Base-by-base conservation (phyloP, 35 echinoderm and acorn worm species). In the Amphiura filiformis region DNA sequence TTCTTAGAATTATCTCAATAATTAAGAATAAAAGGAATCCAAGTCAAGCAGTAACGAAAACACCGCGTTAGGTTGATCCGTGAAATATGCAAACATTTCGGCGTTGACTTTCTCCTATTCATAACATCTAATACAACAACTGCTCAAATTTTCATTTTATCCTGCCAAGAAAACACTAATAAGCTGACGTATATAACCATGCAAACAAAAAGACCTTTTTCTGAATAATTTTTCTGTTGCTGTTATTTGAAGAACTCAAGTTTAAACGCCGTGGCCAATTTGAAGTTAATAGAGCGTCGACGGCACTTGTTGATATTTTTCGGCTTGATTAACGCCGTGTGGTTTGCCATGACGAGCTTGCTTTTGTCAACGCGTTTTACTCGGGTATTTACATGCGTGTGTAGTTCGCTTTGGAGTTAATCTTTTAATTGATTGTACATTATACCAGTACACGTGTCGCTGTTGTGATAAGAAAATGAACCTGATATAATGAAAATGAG, bases 301-400 rank as follows among this genome's bases (percentile, higher is more conserved):
- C 61, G 28, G 61, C 28, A 70, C 61, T 70, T 70, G 61, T 70
- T 70, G 61, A 70, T 70, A 70, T 70, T 70, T 47, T 70, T 70
- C 61, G 26, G 61, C 61, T 23, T 70, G 61, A 70, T 70, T 70
- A 70, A 11, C 41, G 11, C 61, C 28, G 61, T 30, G 61, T 70
- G 61, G 61, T 30, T 70, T 70, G 26, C 61, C 61, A 30, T 70
- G 26, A 70, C 15, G 17, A n/a, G 28, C 61, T 9, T 4, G 5
- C 41, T 47, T 47, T 47, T 47, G 41, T 47, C 41, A n/a, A 17
- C 41, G 41, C 41, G 41, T 47, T 47, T 9, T 9, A 9, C 17
- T 9, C 41, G 41, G 41, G 41, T 47, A 4, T n/a, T 47, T 47
- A 17, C 41, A 47, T n/a, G 41, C 41, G 17, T 47, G 41, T 47